Percentiles rank a stretch among this genome's conserved stretches.
These are phyloP conservation scores for Turritopsis dohrnii DNA, from an alignment of 30 jellyfish, hydroid and myxozoan species.

Conservation along the genomic window DNA sequence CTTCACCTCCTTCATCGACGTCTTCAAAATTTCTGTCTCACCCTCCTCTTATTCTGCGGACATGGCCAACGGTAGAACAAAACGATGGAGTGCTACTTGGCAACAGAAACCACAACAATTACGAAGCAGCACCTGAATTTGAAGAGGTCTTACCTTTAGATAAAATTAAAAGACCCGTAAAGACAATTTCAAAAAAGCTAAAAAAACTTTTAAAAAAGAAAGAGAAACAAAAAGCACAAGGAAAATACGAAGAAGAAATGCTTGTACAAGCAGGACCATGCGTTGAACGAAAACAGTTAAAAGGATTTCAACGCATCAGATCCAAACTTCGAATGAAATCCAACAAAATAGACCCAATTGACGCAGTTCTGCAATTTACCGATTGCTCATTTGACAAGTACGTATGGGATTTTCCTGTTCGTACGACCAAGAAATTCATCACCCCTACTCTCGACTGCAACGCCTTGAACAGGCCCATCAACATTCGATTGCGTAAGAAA, in stretches of 20 bases:
- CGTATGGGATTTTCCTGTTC: background rate
- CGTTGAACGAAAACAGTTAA: background rate
- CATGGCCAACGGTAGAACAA: too few relatives aligned
- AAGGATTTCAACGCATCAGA: background rate
- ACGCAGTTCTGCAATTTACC: background rate
- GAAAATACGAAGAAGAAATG: background rate
- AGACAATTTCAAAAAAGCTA: background rate
- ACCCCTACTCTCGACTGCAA: background rate
- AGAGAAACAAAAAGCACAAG: background rate
- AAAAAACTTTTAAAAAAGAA: background rate
- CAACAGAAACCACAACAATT: too few relatives aligned
- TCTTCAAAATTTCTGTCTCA: too few relatives aligned
- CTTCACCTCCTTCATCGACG: background rate
- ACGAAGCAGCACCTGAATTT: background rate
- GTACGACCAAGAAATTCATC: background rate
- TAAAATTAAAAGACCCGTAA: background rate
- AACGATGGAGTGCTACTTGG: too few relatives aligned
- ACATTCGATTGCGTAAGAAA: background rate
- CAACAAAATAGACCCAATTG: background rate
- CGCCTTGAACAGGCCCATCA: background rate
- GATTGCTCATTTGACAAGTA: background rate
- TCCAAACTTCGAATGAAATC: background rate
- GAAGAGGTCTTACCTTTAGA: background rate
- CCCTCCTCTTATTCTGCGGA: too few relatives aligned
- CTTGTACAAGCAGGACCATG: background rate